phyloP scores from a whole-genome alignment of 1,140 invertebrate genomes.

The Homalodisca vitripennis region DNA sequence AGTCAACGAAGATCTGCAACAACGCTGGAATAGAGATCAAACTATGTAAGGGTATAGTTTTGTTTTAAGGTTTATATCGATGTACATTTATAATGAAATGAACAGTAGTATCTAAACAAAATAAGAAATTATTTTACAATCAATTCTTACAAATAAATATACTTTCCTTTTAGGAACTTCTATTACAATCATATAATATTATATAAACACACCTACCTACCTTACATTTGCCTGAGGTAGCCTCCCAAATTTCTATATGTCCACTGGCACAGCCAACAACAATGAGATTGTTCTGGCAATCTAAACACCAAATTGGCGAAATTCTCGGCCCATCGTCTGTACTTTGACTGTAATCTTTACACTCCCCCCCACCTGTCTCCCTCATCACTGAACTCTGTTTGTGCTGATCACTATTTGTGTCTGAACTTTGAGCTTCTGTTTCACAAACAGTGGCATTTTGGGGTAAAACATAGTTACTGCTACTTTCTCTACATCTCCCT shows the following conservation, averaged over 20 bases:
- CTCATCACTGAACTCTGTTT: background rate
- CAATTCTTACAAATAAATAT: too few relatives aligned
- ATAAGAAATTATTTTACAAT: too few relatives aligned
- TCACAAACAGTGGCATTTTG: background rate
- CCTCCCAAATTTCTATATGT: constrained; percentile 90
- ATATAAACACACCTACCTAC: too few relatives aligned
- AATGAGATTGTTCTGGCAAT: constrained; percentile 84
- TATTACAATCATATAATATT: too few relatives aligned
- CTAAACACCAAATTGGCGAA: constrained; percentile 88
- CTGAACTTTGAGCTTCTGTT: background rate
- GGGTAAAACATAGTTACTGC: background rate
- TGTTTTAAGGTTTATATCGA: too few relatives aligned
- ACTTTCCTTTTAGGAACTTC: too few relatives aligned
- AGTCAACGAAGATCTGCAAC: too few relatives aligned
- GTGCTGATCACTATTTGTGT: constrained; percentile 6
- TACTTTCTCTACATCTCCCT: background rate
- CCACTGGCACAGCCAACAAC: constrained; percentile 87
- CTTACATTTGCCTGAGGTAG: constrained; percentile 75
- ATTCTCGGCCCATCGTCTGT: constrained; percentile 40
- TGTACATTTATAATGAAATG: too few relatives aligned
- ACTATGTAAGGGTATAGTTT: too few relatives aligned
- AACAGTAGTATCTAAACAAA: too few relatives aligned
- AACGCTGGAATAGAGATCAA: too few relatives aligned
- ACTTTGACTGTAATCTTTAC: constrained; percentile 26
- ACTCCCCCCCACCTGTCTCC: constrained; percentile 4